A percentile compares a stretch with the other conserved stretches of the same genome.
These are phyloP conservation scores for Eupithecia dodoneata DNA, from an alignment of 2,888 invertebrate species.

Conservation along the genomic window DNA sequence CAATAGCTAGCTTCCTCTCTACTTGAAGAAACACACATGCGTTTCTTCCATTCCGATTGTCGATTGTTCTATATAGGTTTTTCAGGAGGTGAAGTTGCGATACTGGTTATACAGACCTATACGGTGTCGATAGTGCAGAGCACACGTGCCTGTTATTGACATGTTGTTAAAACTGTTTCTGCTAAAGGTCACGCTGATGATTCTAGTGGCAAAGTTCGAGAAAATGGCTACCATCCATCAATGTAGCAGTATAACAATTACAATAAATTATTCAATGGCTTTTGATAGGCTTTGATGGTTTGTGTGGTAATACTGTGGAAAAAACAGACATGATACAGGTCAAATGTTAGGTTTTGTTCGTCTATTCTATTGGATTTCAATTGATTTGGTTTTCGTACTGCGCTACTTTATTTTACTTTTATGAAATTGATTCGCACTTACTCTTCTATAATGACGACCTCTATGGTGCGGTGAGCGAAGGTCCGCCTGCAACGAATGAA, in stretches of 20 bases:
- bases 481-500: no score
- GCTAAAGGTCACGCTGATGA: conserved; percentile 33
- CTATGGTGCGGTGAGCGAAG: no score
- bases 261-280: conserved; percentile 33
- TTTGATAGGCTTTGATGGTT: conserved; percentile 23
- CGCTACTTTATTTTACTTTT: background rate
- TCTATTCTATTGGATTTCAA: background rate
- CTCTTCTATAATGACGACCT: no score
- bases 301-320: conserved; percentile 14
- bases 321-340: background rate
- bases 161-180: conserved; percentile 43
- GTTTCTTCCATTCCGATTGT: background rate
- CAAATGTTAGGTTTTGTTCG: conserved; percentile 6
- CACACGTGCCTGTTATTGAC: conserved; percentile 56
- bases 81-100: background rate
- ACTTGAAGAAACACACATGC: no score
- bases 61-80: background rate
- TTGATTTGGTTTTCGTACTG: background rate
- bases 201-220: conserved; percentile 35
- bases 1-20: no score
- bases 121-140: conserved; percentile 33
- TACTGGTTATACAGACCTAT: conserved; percentile 27
- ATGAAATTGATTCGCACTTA: background rate
- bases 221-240: conserved; percentile 35
- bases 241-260: conserved; percentile 28